Evolutionary conservation across 2,113 vertebrate genomes (phyloP).

Genomic region (Osmerus eperlanus): DNA sequence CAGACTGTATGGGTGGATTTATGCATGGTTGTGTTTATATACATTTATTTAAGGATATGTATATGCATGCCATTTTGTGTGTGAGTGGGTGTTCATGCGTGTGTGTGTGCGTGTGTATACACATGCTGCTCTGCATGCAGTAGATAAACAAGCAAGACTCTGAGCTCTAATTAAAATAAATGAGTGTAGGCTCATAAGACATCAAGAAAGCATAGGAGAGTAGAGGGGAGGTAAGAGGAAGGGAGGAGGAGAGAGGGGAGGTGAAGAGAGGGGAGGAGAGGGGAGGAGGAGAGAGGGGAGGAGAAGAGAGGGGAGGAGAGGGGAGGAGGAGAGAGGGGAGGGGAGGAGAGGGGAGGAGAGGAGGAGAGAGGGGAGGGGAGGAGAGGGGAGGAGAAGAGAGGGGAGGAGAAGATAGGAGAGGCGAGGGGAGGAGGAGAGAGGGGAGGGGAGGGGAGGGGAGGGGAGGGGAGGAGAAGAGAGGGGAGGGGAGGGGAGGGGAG

Average conservation of each 20-base stretch:
- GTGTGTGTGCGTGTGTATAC: constrained; percentile 2
- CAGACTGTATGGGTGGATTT: no score
- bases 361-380: constrained; percentile 16
- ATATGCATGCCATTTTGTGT: background rate
- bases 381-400: constrained; percentile 10
- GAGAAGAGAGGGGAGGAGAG: background rate
- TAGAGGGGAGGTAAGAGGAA: background rate
- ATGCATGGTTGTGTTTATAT: no score
- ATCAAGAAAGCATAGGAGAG: constrained; percentile 28
- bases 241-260: no score
- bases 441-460: no score
- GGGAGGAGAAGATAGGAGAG: constrained; percentile 16
- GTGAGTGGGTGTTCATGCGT: background rate
- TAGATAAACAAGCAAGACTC: constrained; percentile 34
- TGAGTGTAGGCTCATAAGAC: constrained; percentile 39
- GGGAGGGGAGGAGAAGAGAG: no score
- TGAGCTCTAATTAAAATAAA: constrained; percentile 45
- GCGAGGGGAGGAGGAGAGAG: constrained; percentile 7
- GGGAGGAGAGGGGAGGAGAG: constrained; percentile 15
- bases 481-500: no score
- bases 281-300: background rate
- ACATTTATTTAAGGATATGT: background rate
- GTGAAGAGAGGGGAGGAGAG: no score
- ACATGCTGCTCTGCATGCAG: constrained; percentile 22
- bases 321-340: constrained; percentile 18